Conservation (phyloP, 1,140 invertebrate genomes). For the Aphaenogaster floridana region DNA sequence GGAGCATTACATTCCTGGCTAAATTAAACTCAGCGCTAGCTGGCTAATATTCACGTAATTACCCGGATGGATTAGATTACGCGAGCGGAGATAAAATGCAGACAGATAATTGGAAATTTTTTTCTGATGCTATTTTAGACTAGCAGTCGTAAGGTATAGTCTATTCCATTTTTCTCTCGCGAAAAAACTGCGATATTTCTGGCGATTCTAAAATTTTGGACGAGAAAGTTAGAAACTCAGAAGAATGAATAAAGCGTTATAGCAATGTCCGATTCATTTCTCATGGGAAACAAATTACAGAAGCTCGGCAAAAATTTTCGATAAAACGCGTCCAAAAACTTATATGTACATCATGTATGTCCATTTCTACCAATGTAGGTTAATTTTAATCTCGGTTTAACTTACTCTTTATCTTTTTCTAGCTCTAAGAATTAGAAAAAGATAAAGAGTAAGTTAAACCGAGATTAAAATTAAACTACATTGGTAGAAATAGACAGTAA, state of each 20-base stretch:
- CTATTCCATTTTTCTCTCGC: background rate
- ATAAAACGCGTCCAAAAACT: background rate
- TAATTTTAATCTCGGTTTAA: too few species aligned
- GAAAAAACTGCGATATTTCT: background rate
- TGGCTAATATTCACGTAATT: slow-evolving; percentile 59
- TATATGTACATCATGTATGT: background rate
- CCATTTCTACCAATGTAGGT: too few species aligned
- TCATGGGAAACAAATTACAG: background rate
- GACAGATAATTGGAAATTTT: slow-evolving; percentile 40
- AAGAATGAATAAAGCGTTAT: background rate
- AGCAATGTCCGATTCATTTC: background rate
- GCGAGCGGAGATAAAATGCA: slow-evolving; percentile 41
- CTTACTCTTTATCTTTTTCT: too few species aligned
- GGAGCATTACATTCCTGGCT: slow-evolving; percentile 14
- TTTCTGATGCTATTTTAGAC: slow-evolving; percentile 10
- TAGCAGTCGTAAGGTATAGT: background rate
- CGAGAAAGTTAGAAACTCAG: background rate
- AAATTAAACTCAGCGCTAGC: slow-evolving; percentile 49
- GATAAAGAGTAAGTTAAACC: too few species aligned
- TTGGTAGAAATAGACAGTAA: too few species aligned
- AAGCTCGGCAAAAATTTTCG: background rate
- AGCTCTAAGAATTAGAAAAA: too few species aligned
- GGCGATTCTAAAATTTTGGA: background rate
- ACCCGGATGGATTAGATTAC: slow-evolving; percentile 53
- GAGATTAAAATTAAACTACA: too few species aligned